Conservation (phyloP, 1,140 invertebrate species). For the Mycetomoellerius zeteki region DNA sequence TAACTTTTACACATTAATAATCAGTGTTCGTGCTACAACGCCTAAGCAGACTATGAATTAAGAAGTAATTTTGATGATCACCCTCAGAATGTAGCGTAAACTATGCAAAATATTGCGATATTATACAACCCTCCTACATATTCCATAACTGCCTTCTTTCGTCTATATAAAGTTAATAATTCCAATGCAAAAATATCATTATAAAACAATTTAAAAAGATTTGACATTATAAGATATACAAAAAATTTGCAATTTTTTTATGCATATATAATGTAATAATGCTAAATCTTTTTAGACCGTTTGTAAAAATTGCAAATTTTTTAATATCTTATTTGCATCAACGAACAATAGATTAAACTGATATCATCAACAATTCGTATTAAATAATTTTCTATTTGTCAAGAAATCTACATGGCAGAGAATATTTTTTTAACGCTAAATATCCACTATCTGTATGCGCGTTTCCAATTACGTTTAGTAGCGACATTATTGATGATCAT, state of each 20-base stretch:
- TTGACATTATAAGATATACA: background rate
- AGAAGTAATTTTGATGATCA: no score
- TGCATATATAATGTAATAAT: no score
- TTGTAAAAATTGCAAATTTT: background rate
- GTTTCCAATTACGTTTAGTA: background rate
- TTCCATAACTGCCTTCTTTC: no score
- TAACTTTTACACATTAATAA: no score
- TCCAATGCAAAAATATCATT: background rate
- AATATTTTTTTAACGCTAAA: slow-evolving; percentile 2
- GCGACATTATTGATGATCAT: background rate
- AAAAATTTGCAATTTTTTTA: background rate
- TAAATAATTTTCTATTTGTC: slow-evolving; percentile 20
- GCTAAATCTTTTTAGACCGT: no score
- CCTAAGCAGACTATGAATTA: no score
- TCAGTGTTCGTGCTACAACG: no score
- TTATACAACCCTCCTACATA: no score
- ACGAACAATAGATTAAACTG: slow-evolving; percentile 1
- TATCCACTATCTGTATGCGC: background rate
- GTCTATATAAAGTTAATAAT: background rate
- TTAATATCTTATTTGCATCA: background rate
- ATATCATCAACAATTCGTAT: background rate
- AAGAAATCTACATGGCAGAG: background rate
- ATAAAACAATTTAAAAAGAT: background rate
- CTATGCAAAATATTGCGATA: no score
- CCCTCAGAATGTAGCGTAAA: no score